Base-by-base conservation (phyloP, 1,140 invertebrate genomes). In the Sminthurinus signatus region DNA sequence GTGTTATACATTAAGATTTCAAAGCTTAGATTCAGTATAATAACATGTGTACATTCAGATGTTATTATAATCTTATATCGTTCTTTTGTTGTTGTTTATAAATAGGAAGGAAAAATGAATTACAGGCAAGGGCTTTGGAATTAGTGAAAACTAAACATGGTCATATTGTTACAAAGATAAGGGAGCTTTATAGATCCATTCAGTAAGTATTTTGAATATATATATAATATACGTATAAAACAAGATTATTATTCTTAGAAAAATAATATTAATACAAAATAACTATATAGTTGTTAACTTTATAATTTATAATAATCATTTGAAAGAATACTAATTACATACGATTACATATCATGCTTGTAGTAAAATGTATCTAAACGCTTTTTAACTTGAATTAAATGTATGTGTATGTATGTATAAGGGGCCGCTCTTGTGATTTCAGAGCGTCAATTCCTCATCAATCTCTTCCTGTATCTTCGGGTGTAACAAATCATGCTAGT, bases 71-170 rank as follows among this genome's bases (percentile, higher is more conserved):
- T n/a, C n/a, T n/a, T n/a, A n/a, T n/a, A n/a, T n/a, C n/a, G n/a
- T n/a, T n/a, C n/a, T n/a, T n/a, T n/a, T n/a, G n/a, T n/a, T n/a
- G n/a, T n/a, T n/a, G n/a, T n/a, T n/a, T n/a, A n/a, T n/a, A n/a
- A n/a, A n/a, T 83, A 73, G 91, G 91, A 68, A 82, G 90, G 75
- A 94, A 94, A 81, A 84, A 84, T 68, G 91, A 94, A 79, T 80
- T 94, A 57, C 86, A 92, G 79, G 79, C 81, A 64, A 81, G 91
- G 75, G 88, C 89, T 68, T 74, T 88, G 64, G 84, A 90, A 74
- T 80, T 93, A 63, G 79, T 90, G 59, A 85, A 84, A 76, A 82
- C 83, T 73, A 85, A 87, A 50, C 79, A 85, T 68, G 81, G 84
- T 61, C 44, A 63, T n/a, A 81, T 91, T 61, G 82, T 87, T 71